A percentile compares a stretch with the other conserved stretches of the same genome.
Evolutionary conservation across 37 sponge, comb jelly and placozoan species (phyloP).

Genomic region (Aphrocallistes beatrix): DNA sequence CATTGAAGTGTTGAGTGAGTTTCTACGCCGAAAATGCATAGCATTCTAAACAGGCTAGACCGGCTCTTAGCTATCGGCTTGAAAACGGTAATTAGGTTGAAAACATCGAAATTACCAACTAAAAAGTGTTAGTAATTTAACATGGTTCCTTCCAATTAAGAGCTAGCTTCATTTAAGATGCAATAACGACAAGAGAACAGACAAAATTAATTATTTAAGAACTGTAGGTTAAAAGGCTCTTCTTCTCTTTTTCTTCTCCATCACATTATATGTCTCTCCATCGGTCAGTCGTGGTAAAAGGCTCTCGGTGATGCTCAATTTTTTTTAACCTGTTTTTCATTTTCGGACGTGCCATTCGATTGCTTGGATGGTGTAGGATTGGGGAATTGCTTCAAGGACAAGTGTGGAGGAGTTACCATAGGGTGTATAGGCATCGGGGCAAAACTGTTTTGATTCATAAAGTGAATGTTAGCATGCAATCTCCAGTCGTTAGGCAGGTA

Average conservation of each 20-base stretch:
- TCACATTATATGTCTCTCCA: not conserved
- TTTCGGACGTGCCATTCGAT: slow-evolving; percentile 7
- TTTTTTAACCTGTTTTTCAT: not conserved
- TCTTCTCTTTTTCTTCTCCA: not conserved
- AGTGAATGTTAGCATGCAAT: not conserved
- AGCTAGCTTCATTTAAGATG: too few relatives aligned
- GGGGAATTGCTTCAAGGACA: not conserved
- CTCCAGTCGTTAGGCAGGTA: not conserved
- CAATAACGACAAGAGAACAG: not conserved
- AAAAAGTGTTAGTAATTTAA: too few relatives aligned
- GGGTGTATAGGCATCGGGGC: not conserved
- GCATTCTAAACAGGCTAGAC: too few relatives aligned
- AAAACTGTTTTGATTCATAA: not conserved
- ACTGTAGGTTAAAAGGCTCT: slow-evolving; percentile 6
- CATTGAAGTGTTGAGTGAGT: too few relatives aligned
- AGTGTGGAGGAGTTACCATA: not conserved
- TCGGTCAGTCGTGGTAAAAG: not conserved
- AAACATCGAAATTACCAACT: too few relatives aligned
- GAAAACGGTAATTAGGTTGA: too few relatives aligned
- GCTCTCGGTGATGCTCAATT: slow-evolving; percentile 6
- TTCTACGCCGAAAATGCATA: too few relatives aligned
- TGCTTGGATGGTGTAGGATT: not conserved
- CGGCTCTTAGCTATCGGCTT: too few relatives aligned
- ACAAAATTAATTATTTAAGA: slow-evolving; percentile 10
- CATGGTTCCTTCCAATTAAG: too few relatives aligned